phyloP scores from a whole-genome alignment of 2,113 vertebrate genomes.

The Malurus alboscapulatus region DNA sequence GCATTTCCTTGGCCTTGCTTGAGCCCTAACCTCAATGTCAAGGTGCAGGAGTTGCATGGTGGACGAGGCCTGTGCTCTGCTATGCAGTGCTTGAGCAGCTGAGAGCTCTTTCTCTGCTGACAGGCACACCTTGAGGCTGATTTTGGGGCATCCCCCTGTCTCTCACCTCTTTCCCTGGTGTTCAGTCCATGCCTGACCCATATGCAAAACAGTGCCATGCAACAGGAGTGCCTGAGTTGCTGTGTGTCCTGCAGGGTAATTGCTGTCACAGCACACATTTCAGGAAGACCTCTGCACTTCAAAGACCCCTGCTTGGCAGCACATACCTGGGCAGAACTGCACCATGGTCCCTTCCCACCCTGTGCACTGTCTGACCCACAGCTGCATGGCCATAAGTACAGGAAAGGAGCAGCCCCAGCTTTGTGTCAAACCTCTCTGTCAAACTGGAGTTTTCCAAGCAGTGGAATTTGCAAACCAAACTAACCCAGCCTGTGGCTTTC shows the following conservation, averaged over 20 bases:
- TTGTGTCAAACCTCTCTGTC: background rate
- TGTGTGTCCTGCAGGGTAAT: background rate
- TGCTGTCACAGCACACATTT: background rate
- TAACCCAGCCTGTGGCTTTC: background rate
- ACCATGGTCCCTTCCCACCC: background rate
- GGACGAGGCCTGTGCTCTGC: background rate
- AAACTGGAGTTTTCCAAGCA: background rate
- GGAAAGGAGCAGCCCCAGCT: background rate
- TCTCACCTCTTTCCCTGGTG: background rate
- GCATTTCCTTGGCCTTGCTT: background rate
- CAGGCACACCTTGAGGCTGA: background rate
- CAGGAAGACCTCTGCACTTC: accelerated
- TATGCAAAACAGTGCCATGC: background rate
- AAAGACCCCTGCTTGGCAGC: background rate
- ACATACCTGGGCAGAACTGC: background rate
- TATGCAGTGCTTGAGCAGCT: background rate
- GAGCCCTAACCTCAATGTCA: background rate
- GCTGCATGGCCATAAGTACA: background rate
- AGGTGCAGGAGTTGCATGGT: background rate
- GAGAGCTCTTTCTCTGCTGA: accelerated
- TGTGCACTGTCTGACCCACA: background rate
- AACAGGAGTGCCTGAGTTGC: background rate
- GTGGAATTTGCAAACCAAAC: background rate
- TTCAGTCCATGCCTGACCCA: background rate
- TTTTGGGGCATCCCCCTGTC: background rate